Evolutionary conservation across 2,113 vertebrate species (phyloP).

Genomic region (Corythaeola cristata): DNA sequence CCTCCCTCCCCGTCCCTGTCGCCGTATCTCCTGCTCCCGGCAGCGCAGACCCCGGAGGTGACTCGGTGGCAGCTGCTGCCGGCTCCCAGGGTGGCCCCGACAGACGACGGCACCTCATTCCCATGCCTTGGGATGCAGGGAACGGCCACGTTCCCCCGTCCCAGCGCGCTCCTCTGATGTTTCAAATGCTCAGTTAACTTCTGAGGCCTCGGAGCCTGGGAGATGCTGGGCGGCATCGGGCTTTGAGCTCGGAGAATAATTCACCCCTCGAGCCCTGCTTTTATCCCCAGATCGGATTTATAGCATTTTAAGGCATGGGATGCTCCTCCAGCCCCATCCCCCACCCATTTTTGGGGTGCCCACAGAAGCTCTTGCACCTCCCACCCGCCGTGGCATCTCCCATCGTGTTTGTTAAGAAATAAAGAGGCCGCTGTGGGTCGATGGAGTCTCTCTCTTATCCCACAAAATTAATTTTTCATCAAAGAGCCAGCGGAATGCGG

Average conservation of each 20-base stretch:
- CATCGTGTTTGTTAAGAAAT: background rate
- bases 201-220: background rate
- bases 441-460: background rate
- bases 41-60: background rate
- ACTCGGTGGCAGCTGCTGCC: background rate
- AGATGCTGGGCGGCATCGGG: background rate
- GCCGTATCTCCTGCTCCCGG: background rate
- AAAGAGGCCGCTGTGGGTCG: background rate
- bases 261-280: background rate
- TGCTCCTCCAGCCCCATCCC: background rate
- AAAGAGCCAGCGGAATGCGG: background rate
- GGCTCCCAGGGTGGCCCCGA: background rate
- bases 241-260: background rate
- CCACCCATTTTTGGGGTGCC: background rate
- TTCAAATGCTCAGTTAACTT: background rate
- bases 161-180: background rate
- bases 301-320: background rate
- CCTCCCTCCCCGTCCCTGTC: too few species aligned
- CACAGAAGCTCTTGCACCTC: background rate
- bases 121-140: background rate
- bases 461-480: constrained; percentile 72
- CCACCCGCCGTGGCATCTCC: rapidly evolving
- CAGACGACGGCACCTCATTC: background rate
- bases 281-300: background rate
- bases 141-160: background rate